phyloP scores from a whole-genome alignment of 2,888 invertebrate species.

The Ophion slaviceki region DNA sequence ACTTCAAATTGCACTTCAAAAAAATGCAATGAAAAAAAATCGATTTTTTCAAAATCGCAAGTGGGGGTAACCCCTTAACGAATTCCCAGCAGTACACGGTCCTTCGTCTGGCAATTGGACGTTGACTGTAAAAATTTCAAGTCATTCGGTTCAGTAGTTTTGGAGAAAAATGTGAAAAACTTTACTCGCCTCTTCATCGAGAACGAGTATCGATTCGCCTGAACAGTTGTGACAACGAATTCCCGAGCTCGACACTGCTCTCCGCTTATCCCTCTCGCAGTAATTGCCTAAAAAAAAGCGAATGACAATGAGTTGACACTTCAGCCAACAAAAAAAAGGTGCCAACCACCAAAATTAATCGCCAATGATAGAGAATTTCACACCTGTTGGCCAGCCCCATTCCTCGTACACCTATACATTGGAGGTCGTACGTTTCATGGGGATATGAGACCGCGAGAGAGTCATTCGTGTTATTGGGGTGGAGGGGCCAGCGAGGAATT shows the following conservation, averaged over 20 bases:
- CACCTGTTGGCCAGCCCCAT: conserved; percentile 37
- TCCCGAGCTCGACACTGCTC: neutral
- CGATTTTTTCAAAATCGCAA: no score
- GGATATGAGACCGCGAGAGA: conserved; percentile 49
- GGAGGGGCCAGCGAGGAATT: conserved; percentile 15
- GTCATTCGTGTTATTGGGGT: conserved; percentile 45
- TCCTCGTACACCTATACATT: neutral
- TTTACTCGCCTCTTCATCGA: no score
- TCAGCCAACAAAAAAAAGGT: neutral
- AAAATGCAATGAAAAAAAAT: no score
- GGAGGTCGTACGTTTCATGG: conserved; percentile 38
- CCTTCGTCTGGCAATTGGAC: no score
- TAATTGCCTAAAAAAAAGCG: neutral
- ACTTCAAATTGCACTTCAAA: no score
- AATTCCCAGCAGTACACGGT: no score
- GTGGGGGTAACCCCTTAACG: no score
- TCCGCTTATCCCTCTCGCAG: neutral
- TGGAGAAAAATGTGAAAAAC: neutral
- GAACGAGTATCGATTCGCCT: no score
- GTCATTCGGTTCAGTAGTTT: no score
- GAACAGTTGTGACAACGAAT: no score
- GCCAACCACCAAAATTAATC: conserved; percentile 20
- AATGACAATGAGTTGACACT: neutral
- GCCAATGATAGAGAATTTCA: conserved; percentile 38
- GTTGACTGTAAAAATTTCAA: no score